Base-by-base conservation (phyloP, 2,113 vertebrate species). In the Trematocara unimaculatum region DNA sequence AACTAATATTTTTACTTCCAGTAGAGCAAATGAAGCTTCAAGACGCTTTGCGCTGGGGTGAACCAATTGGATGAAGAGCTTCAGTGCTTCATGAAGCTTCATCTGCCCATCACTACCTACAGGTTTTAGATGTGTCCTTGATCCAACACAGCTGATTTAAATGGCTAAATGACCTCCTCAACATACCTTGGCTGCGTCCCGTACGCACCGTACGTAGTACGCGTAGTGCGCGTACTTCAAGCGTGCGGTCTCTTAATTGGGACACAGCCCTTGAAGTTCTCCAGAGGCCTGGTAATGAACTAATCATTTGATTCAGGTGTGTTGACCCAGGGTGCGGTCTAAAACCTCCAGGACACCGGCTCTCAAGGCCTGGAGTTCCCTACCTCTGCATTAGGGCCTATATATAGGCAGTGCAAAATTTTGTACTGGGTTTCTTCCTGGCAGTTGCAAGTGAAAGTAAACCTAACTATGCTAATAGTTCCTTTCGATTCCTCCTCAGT, bases 301-400 rank as follows among this genome's bases (percentile, higher is more conserved):
- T 2, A 60, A 31, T 60, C 56, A 17, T 60, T 60, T 60, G 26
- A 60, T 60, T 60, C 26, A 60, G 56, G 56, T 60, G 56, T 33
- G 56, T 10, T 17, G 56, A 60, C 56, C 14, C 14, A 60, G 2
- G 56, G 29, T 33, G 56, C 17, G 8, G 5, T 17, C 56, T 10
- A 60, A 60, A 60, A 60, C 56, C 14, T 58, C 26, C 14, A 17
- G 56, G 56, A 58, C 56, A 31, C 56, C 0, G 8, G 8, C 56
- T 58, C 26, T 31, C 56, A 1, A 58, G 56, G 29, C 56, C 14
- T 17, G 26, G 56, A 3, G 56, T 60, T 60, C 0, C 56, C 56
- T 31, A 60, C 14, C 8, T 6, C 26, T 31, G 0, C 0, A 60
- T 31, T 60, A 60, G 56, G 29, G 26, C 8, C 9, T 62, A 35